Base-by-base conservation (phyloP, 2,888 invertebrate species). In the Nudaria mundana region DNA sequence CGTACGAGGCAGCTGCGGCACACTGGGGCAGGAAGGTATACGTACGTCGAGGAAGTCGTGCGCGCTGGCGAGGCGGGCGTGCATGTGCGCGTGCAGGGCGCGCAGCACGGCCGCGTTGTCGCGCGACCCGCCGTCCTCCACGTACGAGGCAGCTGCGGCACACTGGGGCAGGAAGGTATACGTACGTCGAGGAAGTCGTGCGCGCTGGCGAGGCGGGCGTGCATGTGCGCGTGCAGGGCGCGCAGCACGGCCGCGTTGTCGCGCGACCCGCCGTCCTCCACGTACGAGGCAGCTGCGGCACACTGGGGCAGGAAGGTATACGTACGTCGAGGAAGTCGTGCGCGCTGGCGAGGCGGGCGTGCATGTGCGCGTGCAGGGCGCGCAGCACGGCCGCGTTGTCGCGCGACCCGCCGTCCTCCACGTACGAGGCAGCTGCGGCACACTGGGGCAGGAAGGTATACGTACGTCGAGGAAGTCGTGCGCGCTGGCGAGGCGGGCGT, bases 101-200 rank as follows among this genome's bases (percentile, higher is more conserved):
- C 97, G 97, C 89, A 99, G 70, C 15, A 95, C 97, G 0, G 98
- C 98, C 33, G 99, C 91, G 77, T 99, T 98, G 86, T 99, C 99
- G 49, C 97, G 94, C 68, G 99, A 98, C 84, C 98, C 98, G 68
- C 98, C 98, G 66, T 99, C 99, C 76, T 99, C 99, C 63, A 99
- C 98, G 74, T 99, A 99, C 4, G 99, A 98, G 6, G 99, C 70
- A 99, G 81, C 79, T 99, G 99, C 1, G 99, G 91, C 3, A 99
- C 99, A 29, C 92, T 90, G 56, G n/a, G n/a, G n/a, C n/a, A n/a
- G n/a, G n/a, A n/a, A n/a, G n/a, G n/a, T n/a, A n/a, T n/a, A 57
- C 75, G 80, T 58, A 93, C 93, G 65, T 93, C 93, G 5, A 99
- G 90, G 94, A 99, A 99, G 79, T 99, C 98, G 65, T 95, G 94